phyloP scores from a whole-genome alignment of 1,140 invertebrate genomes.

The Neuroterus valhalla region DNA sequence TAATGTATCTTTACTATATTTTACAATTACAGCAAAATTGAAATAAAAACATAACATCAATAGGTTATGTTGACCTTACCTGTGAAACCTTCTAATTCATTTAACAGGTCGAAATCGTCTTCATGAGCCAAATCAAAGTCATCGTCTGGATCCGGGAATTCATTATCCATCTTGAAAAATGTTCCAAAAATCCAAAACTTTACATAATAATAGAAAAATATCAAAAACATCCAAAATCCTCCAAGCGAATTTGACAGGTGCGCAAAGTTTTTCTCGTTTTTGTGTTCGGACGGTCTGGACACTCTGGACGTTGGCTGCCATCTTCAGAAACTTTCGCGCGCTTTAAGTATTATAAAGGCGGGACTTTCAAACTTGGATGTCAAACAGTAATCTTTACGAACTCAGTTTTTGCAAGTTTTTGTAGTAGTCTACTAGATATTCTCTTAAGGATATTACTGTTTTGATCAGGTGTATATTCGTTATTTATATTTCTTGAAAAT shows the following conservation, averaged over 20 bases:
- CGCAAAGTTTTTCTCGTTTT: background rate
- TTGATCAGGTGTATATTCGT: too few species aligned
- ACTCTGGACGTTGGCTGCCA: conserved; percentile 33
- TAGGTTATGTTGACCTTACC: conserved; percentile 52
- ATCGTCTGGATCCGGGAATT: conserved; percentile 85
- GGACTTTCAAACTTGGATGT: background rate
- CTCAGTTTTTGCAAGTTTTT: too few species aligned
- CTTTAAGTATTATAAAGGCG: background rate
- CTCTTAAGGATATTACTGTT: too few species aligned
- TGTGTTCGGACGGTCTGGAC: too few species aligned
- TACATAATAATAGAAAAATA: conserved; percentile 8
- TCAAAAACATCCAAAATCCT: background rate
- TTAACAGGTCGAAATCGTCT: conserved; percentile 82
- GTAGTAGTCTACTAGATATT: too few species aligned
- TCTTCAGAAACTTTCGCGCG: conserved; percentile 33
- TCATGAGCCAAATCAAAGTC: conserved; percentile 85
- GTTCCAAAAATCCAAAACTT: conserved; percentile 32
- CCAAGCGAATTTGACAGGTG: conserved; percentile 9
- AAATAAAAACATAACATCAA: conserved; percentile 26
- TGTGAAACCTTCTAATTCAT: conserved; percentile 76
- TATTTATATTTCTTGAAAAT: too few species aligned
- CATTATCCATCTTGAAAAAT: conserved; percentile 72
- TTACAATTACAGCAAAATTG: background rate
- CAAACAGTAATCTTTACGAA: too few species aligned
- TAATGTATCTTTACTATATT: too few species aligned